These are phyloP conservation scores for Erebia aethiops DNA, from an alignment of 2,888 invertebrate species.

Conservation along the genomic window DNA sequence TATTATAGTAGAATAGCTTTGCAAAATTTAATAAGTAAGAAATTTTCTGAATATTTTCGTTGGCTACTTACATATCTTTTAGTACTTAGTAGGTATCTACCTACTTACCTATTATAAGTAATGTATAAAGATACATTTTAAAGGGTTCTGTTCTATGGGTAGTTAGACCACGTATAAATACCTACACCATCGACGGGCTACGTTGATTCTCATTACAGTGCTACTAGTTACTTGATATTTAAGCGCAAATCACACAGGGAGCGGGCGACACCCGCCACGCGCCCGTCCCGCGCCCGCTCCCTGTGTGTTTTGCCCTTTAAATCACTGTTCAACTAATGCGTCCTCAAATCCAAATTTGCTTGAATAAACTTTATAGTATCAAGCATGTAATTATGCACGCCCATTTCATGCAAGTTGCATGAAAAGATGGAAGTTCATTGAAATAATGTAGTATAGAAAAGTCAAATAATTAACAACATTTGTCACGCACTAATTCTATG, in stretches of 20 bases:
- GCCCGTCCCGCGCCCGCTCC: too few species aligned
- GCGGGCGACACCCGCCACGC: too few species aligned
- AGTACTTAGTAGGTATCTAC: not conserved
- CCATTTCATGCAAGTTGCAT: conserved; percentile 20
- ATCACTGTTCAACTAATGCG: too few species aligned
- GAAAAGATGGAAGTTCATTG: conserved; percentile 12
- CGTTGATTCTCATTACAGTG: too few species aligned
- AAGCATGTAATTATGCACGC: not conserved
- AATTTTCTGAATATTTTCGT: conserved; percentile 21
- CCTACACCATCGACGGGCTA: too few species aligned
- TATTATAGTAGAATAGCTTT: conserved; percentile 17
- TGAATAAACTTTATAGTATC: not conserved
- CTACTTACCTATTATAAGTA: not conserved
- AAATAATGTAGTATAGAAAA: conserved; percentile 14
- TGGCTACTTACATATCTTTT: conserved; percentile 5
- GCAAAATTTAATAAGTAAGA: conserved; percentile 1
- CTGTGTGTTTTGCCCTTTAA: too few species aligned
- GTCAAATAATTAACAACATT: conserved; percentile 48
- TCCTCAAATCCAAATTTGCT: not conserved
- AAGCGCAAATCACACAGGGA: too few species aligned
- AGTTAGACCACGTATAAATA: too few species aligned
- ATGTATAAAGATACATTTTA: not conserved
- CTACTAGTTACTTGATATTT: too few species aligned
- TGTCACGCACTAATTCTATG: conserved; percentile 73
- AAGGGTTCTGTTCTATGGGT: not conserved